phyloP scores from a whole-genome alignment of 2,888 invertebrate genomes.

The Agriopis aurantiaria region DNA sequence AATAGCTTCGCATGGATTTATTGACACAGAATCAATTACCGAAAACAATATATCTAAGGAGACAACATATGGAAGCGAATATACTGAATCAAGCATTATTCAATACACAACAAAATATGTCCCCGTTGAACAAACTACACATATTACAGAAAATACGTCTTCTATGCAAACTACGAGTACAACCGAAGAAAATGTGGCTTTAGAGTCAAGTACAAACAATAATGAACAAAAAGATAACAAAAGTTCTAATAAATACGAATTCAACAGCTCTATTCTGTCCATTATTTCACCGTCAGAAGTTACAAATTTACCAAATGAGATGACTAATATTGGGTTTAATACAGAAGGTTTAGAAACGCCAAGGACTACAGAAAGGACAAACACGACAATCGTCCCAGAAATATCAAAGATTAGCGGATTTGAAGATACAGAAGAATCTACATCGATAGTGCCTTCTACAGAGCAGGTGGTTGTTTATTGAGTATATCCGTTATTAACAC shows the following conservation, averaged over 20 bases:
- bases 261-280: not conserved
- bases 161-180: not conserved
- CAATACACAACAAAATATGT: not conserved
- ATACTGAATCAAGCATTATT: constrained; percentile 1
- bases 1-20: not conserved
- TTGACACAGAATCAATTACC: not conserved
- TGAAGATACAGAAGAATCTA: constrained; percentile 27
- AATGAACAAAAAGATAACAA: not conserved
- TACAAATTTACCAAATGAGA: not conserved
- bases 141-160: not conserved
- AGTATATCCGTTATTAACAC: constrained; percentile 34
- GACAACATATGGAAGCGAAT: not conserved
- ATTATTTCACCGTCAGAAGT: not conserved
- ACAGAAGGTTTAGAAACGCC: constrained; percentile 5
- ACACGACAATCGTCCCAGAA: not conserved
- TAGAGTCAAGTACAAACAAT: not conserved
- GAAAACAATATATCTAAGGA: not conserved
- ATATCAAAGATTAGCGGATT: constrained; percentile 1
- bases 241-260: not conserved
- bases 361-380: constrained; percentile 8
- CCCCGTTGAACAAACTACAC: not conserved
- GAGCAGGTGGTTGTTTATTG: constrained; percentile 59
- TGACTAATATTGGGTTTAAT: not conserved
- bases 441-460: constrained; percentile 41
- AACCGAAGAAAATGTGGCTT: not conserved